phyloP scores from a whole-genome alignment of 2,113 vertebrate genomes.

The Bucco capensis region DNA sequence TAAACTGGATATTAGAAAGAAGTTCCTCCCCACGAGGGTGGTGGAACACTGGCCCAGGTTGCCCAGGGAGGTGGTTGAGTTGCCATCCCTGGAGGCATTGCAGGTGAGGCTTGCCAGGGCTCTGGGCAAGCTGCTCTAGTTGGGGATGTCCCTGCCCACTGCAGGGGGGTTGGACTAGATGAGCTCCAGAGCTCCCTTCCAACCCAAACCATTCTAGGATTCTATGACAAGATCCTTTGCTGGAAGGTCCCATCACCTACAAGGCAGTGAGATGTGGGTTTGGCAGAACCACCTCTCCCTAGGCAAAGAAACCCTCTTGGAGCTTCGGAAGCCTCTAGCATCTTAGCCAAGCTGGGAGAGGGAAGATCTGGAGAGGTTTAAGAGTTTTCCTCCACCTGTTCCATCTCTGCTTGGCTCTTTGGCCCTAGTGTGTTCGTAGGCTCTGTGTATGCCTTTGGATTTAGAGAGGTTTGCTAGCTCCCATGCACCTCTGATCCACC shows the following conservation, averaged over 20 bases:
- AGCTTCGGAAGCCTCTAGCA: neutral
- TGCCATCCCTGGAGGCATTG: too few species aligned
- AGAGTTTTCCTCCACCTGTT: neutral
- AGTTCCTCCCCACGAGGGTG: too few species aligned
- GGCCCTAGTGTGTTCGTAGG: rapidly evolving
- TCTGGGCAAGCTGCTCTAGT: too few species aligned
- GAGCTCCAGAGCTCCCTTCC: too few species aligned
- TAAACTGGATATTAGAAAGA: too few species aligned
- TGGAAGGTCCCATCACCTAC: neutral
- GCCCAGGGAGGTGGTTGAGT: too few species aligned
- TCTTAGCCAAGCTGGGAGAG: neutral
- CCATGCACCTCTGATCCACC: neutral
- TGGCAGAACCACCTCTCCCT: neutral
- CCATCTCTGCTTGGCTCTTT: neutral
- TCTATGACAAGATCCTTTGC: neutral
- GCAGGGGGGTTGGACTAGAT: too few species aligned
- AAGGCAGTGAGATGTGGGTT: rapidly evolving
- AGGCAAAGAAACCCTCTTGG: neutral
- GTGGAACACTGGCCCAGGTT: too few species aligned
- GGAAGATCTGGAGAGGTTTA: neutral
- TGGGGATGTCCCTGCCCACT: too few species aligned
- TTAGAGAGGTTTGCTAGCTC: neutral
- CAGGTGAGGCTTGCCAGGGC: too few species aligned
- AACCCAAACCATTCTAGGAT: too few species aligned
- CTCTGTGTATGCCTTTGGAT: rapidly evolving